These are phyloP conservation scores for Pollimyrus isidori DNA, from an alignment of 2,113 vertebrate species.

Conservation along the genomic window DNA sequence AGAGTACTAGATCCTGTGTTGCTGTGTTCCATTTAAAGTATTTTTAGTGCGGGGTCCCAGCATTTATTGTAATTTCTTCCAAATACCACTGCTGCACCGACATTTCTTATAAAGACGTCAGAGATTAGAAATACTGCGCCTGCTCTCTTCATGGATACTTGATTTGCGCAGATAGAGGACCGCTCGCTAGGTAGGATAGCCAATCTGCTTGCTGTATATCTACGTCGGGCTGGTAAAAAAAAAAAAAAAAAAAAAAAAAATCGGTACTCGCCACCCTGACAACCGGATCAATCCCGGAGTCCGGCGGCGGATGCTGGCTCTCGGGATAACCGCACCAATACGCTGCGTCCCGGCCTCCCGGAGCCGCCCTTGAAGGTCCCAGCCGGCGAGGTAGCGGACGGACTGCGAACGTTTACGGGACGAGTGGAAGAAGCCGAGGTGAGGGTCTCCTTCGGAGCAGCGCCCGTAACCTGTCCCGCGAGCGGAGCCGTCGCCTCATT, in stretches of 20 bases:
- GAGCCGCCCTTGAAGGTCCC: background rate
- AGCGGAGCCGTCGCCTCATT: background rate
- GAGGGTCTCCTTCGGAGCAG: background rate
- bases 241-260: background rate
- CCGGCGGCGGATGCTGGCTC: background rate
- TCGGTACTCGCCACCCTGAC: background rate
- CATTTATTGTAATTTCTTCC: background rate
- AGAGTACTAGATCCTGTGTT: background rate
- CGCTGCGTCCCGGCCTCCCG: background rate
- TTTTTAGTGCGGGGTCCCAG: background rate
- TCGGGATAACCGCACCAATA: background rate
- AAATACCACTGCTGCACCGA: background rate
- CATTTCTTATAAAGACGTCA: background rate
- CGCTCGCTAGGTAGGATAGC: background rate
- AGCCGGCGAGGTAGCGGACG: background rate
- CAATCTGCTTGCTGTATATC: background rate
- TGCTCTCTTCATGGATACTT: background rate
- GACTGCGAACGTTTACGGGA: background rate
- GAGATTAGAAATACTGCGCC: background rate
- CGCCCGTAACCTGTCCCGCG: background rate
- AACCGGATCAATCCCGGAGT: conserved; percentile 3
- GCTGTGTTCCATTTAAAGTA: background rate
- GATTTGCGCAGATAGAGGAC: background rate
- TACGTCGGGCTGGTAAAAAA: background rate
- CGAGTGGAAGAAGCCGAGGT: background rate